Conservation (phyloP, 2,113 vertebrate genomes). For the Spilogale gracilis region DNA sequence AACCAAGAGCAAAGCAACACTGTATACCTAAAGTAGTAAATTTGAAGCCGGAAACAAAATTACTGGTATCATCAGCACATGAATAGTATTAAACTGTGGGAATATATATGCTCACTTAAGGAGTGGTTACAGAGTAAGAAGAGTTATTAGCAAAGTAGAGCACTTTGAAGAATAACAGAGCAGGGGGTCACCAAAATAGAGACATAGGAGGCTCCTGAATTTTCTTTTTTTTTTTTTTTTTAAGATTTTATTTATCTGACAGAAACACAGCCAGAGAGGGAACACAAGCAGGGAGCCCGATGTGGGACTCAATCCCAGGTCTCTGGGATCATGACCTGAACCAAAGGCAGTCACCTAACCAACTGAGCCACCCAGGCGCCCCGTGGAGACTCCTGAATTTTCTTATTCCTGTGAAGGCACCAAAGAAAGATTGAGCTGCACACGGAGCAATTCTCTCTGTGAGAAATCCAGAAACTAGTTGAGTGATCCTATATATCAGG, state of each 20-base stretch:
- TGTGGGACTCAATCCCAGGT: too few relatives aligned
- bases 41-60: neutral
- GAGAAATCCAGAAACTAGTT: neutral
- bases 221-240: too few relatives aligned
- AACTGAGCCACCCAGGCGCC: too few relatives aligned
- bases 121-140: neutral
- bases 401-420: neutral
- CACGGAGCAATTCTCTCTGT: neutral
- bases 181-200: neutral
- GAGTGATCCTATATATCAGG: neutral
- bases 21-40: neutral
- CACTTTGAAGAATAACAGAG: neutral
- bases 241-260: too few relatives aligned
- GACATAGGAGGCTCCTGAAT: neutral
- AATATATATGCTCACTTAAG: neutral
- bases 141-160: neutral
- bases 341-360: too few relatives aligned
- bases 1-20: neutral
- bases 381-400: neutral
- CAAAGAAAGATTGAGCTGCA: neutral
- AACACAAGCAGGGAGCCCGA: too few relatives aligned
- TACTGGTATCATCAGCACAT: neutral
- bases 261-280: too few relatives aligned
- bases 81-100: neutral
- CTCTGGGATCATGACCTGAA: too few relatives aligned